Evolutionary conservation across 2,797 vertebrate species (phyloP), one percentile per base, ranked within the genome.

Genomic region (Pteropus rufus): DNA sequence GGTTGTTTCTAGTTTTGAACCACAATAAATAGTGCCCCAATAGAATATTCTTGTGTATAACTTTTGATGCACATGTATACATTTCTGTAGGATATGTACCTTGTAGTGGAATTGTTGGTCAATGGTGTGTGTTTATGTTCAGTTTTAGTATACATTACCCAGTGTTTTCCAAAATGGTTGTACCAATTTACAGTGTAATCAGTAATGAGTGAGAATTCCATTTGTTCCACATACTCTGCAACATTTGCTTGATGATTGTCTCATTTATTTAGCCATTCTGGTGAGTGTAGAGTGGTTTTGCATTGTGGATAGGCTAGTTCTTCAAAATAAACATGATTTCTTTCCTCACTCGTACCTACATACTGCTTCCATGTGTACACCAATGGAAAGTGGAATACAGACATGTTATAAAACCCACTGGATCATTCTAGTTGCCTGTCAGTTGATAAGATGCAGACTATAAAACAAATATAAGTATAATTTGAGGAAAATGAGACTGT

Each of bases 391-490:
- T 75, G 6, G 29, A 95, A 87, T 77, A 64, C 62, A 92, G 2
- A 36, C 19, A 12, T 97, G 56, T 83, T 21, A 81, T 15, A 85
- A 95, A 86, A 83, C 21, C 34, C 31, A 69, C 65, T 54, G 65
- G 62, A 82, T 95, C 69, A 65, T 93, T 92, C 64, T 93, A n/a
- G 44, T 70, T 86, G 36, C 26, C 52, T 75, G 16, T 39, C 54
- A 92, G 26, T 84, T 96, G 52, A 15, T 89, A 69, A 91, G 73
- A 82, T 91, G 31, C 16, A 89, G 31, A 82, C 62, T 94, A 58
- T 95, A 54, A 94, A 89, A 52, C n/a, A 94, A 52, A 65, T 91
- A 19, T 94, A 88, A 84, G 9, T 96, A 54, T 70, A 83, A 87
- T 60, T 95, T 94, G 77, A 81, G 41, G 62, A 91, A 95, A 95